Conservation (phyloP, 2,888 invertebrate genomes). For the Heteropelma amictum region DNA sequence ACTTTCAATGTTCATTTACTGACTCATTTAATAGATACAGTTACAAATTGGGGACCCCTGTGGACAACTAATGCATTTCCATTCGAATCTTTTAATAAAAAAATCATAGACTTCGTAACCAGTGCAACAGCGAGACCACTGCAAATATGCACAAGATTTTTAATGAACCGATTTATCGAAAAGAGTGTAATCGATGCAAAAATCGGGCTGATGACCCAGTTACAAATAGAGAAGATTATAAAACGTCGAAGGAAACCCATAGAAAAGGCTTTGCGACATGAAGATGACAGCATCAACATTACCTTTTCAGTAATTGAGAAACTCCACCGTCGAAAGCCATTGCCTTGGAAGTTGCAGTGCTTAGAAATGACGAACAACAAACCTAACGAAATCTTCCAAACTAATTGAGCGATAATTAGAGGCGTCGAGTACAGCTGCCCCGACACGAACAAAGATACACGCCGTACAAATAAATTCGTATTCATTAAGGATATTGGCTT, state of each 20-base stretch:
- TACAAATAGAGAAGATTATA: background rate
- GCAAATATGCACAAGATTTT: background rate
- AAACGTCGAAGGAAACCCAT: background rate
- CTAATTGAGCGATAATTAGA: background rate
- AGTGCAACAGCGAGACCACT: background rate
- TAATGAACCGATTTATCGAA: constrained; percentile 2
- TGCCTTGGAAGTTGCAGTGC: background rate
- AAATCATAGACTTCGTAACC: background rate
- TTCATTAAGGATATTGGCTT: background rate
- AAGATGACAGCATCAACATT: background rate
- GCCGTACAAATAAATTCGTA: background rate
- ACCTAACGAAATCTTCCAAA: background rate
- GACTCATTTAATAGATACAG: constrained; percentile 28
- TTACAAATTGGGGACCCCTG: background rate
- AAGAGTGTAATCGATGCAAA: background rate
- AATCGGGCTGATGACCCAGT: background rate
- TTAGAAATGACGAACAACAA: background rate
- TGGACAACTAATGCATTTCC: background rate
- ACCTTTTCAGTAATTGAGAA: background rate
- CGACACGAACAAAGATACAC: background rate
- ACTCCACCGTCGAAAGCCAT: background rate
- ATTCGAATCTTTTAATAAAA: background rate
- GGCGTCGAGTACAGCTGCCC: background rate
- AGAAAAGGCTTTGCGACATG: background rate
- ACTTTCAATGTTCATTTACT: constrained; percentile 50